Evolutionary conservation across 2,113 vertebrate genomes (phyloP).

Genomic region (Struthidea cinerea): DNA sequence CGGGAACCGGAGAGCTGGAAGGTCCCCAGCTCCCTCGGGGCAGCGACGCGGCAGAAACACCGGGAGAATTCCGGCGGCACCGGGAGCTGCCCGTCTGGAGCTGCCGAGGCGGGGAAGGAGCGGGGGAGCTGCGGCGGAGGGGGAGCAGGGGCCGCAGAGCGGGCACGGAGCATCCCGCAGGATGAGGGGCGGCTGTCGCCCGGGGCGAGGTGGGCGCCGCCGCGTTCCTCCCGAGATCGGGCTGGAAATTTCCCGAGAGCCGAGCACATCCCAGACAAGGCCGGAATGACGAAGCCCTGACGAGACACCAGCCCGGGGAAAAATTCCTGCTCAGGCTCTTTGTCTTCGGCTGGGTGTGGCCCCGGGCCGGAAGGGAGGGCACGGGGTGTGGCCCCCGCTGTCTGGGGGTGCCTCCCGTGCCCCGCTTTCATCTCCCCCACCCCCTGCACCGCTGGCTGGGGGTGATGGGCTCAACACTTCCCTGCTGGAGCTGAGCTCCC

Average conservation of each 20-base stretch:
- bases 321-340: not conserved
- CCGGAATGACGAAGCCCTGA: not conserved
- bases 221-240: not conserved
- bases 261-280: not conserved
- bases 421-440: conserved; percentile 5
- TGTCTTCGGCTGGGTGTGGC: not conserved
- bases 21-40: not conserved
- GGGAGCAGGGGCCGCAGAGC: fast-evolving
- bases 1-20: not conserved
- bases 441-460: not conserved
- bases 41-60: not conserved
- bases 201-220: not conserved
- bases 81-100: not conserved
- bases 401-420: not conserved
- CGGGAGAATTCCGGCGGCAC: not conserved
- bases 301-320: conserved; percentile 24
- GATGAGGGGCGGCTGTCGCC: not conserved
- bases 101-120: not conserved
- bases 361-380: not conserved
- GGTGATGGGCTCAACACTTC: not conserved
- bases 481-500: not conserved
- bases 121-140: not conserved
- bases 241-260: not conserved
- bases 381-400: not conserved
- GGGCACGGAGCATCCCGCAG: not conserved